phyloP scores from a whole-genome alignment of 2,113 vertebrate species.

The Phaetusa simplex region DNA sequence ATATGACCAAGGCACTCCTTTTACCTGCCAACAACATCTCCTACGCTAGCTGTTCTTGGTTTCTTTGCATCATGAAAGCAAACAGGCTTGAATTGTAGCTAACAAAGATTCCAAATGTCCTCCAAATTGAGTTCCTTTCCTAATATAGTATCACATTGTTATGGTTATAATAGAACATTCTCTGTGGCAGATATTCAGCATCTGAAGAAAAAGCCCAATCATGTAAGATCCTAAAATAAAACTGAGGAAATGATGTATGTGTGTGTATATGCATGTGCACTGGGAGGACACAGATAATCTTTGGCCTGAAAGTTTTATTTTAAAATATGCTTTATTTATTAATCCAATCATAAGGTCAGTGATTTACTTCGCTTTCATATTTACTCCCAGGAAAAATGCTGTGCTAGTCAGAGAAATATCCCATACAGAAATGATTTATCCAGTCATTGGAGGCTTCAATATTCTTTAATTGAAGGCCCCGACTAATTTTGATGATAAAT shows the following conservation, averaged over 20 bases:
- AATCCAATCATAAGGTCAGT: background rate
- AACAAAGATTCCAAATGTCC: background rate
- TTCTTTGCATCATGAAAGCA: background rate
- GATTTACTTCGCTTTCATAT: constrained; percentile 20
- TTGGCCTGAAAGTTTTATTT: background rate
- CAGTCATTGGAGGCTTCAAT: background rate
- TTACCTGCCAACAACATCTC: background rate
- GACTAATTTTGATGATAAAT: background rate
- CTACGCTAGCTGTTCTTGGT: background rate
- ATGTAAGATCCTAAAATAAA: constrained; percentile 22
- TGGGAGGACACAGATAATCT: background rate
- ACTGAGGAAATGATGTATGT: background rate
- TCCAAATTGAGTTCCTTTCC: constrained; percentile 27
- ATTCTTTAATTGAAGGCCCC: background rate
- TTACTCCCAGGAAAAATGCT: background rate
- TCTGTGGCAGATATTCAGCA: constrained; percentile 6
- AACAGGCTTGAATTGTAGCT: background rate
- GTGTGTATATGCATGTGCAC: background rate
- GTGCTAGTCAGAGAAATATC: background rate
- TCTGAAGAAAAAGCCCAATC: background rate
- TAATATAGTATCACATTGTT: constrained; percentile 13
- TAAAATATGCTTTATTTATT: constrained; percentile 21
- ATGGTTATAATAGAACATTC: background rate
- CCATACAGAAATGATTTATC: background rate
- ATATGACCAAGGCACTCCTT: background rate